phyloP scores from a whole-genome alignment of 2,888 invertebrate species.

The Amphipyra tragopoginis region DNA sequence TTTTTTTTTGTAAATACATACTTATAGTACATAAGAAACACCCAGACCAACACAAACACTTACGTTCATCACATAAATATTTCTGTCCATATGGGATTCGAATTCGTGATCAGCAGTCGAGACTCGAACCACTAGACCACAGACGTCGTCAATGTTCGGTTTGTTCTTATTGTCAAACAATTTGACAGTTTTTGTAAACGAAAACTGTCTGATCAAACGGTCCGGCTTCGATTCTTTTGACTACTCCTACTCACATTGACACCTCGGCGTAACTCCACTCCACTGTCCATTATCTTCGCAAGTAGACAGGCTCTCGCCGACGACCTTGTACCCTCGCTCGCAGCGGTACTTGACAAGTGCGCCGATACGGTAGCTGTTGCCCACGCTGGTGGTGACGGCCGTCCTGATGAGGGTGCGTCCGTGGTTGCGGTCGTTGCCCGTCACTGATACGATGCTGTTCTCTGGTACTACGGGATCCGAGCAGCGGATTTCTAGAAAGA shows the following conservation, averaged over 20 bases:
- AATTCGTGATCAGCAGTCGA: no score
- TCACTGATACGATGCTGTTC: slow-evolving; percentile 96
- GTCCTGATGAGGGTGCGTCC: slow-evolving; percentile 95
- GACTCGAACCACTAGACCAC: no score
- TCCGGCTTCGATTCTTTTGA: no score
- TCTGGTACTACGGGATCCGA: slow-evolving; percentile 95
- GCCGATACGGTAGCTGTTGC: slow-evolving; percentile 95
- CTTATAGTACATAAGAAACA: no score
- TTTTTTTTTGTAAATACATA: no score
- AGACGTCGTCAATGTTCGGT: no score
- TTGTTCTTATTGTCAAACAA: no score
- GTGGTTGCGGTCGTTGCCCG: slow-evolving; percentile 97
- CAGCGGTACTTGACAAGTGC: slow-evolving; percentile 96
- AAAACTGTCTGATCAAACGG: no score
- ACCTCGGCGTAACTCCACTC: slow-evolving; percentile 95
- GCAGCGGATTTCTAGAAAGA: slow-evolving; percentile 94
- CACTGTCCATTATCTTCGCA: slow-evolving; percentile 96
- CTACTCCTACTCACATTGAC: slow-evolving; percentile 96
- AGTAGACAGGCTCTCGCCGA: slow-evolving; percentile 95
- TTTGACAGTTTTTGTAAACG: no score
- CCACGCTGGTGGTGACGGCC: slow-evolving; percentile 91
- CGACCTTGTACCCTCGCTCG: slow-evolving; percentile 96
- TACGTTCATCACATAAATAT: no score
- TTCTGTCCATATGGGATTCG: no score
- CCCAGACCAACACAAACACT: no score